A percentile compares a stretch with the other conserved stretches of the same genome.
These are phyloP conservation scores for Bubo scandiacus DNA, from an alignment of 2,113 vertebrate genomes.

Conservation along the genomic window DNA sequence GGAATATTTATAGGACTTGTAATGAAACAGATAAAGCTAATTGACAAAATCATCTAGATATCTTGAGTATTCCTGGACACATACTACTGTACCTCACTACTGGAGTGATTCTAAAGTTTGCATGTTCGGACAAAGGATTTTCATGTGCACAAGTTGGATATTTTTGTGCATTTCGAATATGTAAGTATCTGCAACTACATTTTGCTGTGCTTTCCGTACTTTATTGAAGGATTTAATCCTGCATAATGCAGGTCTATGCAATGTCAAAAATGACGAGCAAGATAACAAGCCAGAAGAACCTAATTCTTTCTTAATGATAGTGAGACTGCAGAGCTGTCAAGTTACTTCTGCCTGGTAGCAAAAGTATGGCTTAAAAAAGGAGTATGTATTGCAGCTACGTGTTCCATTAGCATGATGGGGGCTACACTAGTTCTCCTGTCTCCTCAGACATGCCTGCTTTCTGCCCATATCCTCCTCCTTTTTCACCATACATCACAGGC, in stretches of 20 bases:
- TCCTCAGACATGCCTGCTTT: slow-evolving; percentile 1
- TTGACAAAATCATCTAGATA: not conserved
- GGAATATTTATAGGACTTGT: not conserved
- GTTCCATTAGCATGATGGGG: not conserved
- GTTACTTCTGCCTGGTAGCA: not conserved
- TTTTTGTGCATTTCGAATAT: not conserved
- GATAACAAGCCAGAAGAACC: not conserved
- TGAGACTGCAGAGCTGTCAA: not conserved
- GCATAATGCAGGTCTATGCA: not conserved
- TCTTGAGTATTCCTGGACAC: not conserved
- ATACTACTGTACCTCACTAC: not conserved
- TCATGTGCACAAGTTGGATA: not conserved
- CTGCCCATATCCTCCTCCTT: slow-evolving; percentile 10
- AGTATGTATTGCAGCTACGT: not conserved
- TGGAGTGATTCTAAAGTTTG: not conserved
- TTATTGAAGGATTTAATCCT: not conserved
- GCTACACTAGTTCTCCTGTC: not conserved
- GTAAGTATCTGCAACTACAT: not conserved
- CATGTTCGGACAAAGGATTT: not conserved
- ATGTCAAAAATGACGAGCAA: not conserved
- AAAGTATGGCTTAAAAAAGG: not conserved
- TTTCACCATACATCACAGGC: not conserved
- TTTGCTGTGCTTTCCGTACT: not conserved
- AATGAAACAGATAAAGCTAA: not conserved
- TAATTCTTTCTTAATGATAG: not conserved